Percentiles rank a stretch among this genome's conserved stretches.
phyloP scores from a whole-genome alignment of 2,888 invertebrate species.

The Torymus auratus region DNA sequence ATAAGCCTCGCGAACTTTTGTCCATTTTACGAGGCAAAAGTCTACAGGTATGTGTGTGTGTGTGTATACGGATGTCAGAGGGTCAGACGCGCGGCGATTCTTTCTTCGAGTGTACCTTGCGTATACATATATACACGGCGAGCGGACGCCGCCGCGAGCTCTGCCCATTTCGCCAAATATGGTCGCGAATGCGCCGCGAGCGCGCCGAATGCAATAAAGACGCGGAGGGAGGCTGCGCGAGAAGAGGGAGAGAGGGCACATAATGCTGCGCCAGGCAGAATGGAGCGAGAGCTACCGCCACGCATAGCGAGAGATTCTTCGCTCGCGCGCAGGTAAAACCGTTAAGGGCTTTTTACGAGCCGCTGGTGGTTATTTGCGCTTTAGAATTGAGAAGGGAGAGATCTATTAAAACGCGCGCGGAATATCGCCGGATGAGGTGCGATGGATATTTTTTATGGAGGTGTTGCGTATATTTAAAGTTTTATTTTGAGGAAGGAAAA shows the following conservation, averaged over 20 bases:
- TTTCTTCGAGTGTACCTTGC: no score
- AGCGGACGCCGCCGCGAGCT: slow-evolving; percentile 19
- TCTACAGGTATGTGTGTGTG: no score
- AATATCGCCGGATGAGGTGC: slow-evolving; percentile 1
- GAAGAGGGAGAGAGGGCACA: background rate
- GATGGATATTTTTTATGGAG: background rate
- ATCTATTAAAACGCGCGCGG: slow-evolving; percentile 21
- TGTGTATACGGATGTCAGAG: slow-evolving; percentile 49
- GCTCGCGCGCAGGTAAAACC: background rate
- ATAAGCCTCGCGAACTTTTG: background rate
- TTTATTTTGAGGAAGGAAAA: background rate
- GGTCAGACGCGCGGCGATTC: slow-evolving; percentile 46
- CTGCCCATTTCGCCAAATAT: slow-evolving; percentile 68
- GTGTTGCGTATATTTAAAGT: background rate
- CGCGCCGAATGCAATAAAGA: slow-evolving; percentile 44
- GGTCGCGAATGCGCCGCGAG: slow-evolving; percentile 68
- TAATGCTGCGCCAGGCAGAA: background rate
- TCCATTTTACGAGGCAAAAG: background rate
- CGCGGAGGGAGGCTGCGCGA: slow-evolving; percentile 43
- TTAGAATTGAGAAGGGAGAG: background rate
- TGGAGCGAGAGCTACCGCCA: background rate
- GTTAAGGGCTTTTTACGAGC: slow-evolving; percentile 14
- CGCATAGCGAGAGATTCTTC: background rate
- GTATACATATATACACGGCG: no score
- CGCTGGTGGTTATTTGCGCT: slow-evolving; percentile 16